Base-by-base conservation (phyloP, 2,888 invertebrate genomes). In the Diogma glabrata region DNA sequence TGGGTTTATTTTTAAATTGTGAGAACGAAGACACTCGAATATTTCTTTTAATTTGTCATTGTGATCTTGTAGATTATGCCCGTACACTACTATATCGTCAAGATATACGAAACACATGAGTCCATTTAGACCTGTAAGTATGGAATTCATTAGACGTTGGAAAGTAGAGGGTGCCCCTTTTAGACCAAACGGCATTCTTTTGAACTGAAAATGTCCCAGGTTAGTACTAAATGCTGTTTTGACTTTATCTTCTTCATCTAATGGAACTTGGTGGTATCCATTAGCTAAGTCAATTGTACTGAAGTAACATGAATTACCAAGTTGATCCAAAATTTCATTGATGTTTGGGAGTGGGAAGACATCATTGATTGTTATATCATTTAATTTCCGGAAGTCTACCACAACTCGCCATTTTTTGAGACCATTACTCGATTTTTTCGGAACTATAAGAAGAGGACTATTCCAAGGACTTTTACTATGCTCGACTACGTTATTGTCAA, bases 11-110 rank as follows among this genome's bases (percentile, higher is more conserved):
- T 38, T 38, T n/a, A 38, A 19, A 9, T 50, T 40, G 20, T 50
- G 19, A 17, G 10, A 3, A 23, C 26, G 14, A 6, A 50, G 20
- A 43, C 43, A 46, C 4, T n/a, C 17, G 14, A 46, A 24, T 8
- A 46, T 24, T 22, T 46, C 45, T 12, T 12, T 16, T 6, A 24
- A 24, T 46, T 24, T 23, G 4, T 23, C 14, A 14, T 24, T 46
- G 23, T 46, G 45, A 7, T 46, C 45, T 20, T 9, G 3, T 23
- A 43, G 26, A 16, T 50, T 12, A 14, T 24, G 14, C 8, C 49
- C 49, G 17, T 49, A 46, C 8, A 46, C 8, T 6, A 46, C 49
- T 7, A 49, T 24, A 14, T 49, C 49, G 38, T 16, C 38, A 14
- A 38, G 38, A 19, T 16, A 38, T 10, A 38, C 38, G 16, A 38